These are phyloP conservation scores for Leuciscus idus DNA, from an alignment of 2,113 vertebrate genomes.

Conservation along the genomic window DNA sequence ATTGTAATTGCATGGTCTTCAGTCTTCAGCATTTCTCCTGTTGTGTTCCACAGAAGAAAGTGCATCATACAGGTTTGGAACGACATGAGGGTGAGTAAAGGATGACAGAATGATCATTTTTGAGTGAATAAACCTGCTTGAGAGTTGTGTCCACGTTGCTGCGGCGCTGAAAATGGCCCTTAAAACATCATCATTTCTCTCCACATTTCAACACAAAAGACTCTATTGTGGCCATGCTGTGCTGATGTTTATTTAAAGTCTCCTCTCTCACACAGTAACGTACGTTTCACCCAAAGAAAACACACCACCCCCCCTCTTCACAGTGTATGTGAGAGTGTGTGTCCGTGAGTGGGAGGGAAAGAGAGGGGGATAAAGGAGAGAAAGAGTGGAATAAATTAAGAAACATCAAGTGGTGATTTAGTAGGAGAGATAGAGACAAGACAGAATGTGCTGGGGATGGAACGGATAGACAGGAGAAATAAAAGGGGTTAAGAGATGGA, in stretches of 20 bases:
- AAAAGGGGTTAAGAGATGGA: conserved; percentile 1
- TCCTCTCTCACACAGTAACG: conserved; percentile 72
- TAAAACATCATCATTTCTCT: conserved; percentile 75
- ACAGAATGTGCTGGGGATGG: conserved; percentile 23
- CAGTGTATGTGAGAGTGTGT: conserved; percentile 28
- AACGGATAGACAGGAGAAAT: conserved; percentile 22
- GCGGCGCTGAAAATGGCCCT: conserved; percentile 41
- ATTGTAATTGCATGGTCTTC: neutral
- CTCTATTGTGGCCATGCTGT: conserved; percentile 77
- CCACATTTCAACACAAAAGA: conserved; percentile 73
- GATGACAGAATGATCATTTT: neutral
- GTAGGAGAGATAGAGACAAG: conserved; percentile 39
- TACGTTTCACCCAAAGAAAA: conserved; percentile 74
- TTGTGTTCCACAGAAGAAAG: neutral
- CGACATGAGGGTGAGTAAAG: neutral
- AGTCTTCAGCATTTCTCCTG: neutral
- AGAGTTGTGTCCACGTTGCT: conserved; percentile 12
- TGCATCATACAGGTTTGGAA: neutral
- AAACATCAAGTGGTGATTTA: conserved; percentile 42
- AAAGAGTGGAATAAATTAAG: conserved; percentile 38
- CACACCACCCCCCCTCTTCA: conserved; percentile 17
- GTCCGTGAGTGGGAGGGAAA: conserved; percentile 34
- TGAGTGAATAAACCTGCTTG: conserved; percentile 13
- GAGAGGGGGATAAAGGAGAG: neutral
- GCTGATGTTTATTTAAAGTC: conserved; percentile 83